Evolutionary conservation across 2,888 invertebrate species (phyloP), one percentile per base, ranked within the genome.

Genomic region (Drosophila algonquin): DNA sequence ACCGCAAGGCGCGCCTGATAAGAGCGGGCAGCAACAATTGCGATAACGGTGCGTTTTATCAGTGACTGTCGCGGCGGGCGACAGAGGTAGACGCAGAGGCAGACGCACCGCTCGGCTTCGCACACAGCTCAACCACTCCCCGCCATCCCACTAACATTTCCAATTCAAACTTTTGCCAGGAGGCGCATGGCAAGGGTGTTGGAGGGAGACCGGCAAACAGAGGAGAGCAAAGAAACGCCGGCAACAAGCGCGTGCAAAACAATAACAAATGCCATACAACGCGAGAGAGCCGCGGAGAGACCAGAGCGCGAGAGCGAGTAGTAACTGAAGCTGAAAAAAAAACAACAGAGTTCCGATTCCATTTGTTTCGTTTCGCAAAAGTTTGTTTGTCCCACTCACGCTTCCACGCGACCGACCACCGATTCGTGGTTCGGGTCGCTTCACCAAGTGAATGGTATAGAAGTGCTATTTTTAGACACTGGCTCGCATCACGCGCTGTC

Each of bases 331-430:
- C 51, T 72, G 70, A 35, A 12, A 12, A 12, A 30, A 8, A 7
- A 21, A 3, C 6, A 7, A 32, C 24, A 40, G 14, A 40, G 14
- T 70, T 79, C 53, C 75, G 48, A 63, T 56, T 32, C 56, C 72
- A 60, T 67, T 14, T 59, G 55, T 72, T 72, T 40, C 64, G 52
- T 44, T 63, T 24, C 54, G 68, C 61, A 77, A 27, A 51, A 54
- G 56, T 57, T 80, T 70, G 75, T 70, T 79, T 83, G 85, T 85
- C 83, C 85, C 82, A 83, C 83, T 83, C 77, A 83, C 85, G 73
- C 65, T 63, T 70, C 63, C 71, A 71, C 71, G 71, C 72, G 72
- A 76, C 73, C 21, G 58, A 56, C 63, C 60, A 55, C n/a, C 40
- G 40, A 40, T 63, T 65, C 71, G 62, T 44, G n/a, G 48, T 50